Base-by-base conservation (phyloP, 2,113 vertebrate species). In the Osmerus mordax region DNA sequence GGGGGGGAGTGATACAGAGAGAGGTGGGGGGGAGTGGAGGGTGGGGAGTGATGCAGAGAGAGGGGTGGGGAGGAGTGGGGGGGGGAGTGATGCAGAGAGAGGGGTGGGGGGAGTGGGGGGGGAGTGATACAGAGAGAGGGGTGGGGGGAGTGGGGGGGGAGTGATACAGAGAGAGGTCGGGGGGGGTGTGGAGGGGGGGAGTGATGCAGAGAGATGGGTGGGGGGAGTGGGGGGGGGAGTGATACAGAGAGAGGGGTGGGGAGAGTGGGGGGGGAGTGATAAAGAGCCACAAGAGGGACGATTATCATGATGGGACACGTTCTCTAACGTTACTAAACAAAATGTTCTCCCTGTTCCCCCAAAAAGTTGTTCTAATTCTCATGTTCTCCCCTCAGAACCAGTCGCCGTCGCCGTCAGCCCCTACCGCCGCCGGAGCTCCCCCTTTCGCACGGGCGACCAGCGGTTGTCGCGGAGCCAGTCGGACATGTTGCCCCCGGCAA, bases 391-490 rank as follows among this genome's bases (percentile, higher is more conserved):
- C 53, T 74, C 83, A 90, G 88, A 87, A 29, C 84, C 88, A 0
- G 19, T 75, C 41, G 61, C 28, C 1, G 25, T 63, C 1, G 75
- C 86, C 1, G 76, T 80, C 73, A 90, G 90, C 29, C 90, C 89
- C 0, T 87, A 89, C 69, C 82, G 84, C 7, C 79, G 87, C 67
- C 77, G 84, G 71, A 87, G 84, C 76, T 90, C 88, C 6, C 85
- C 87, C 0, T 88, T 85, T 75, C 84, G 88, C 53, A 79, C 72
- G 0, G 83, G 76, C 0, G 91, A 94, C 69, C 92, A 92, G 83
- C 90, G 80, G 55, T 81, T 97, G 66, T 94, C 94, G 3, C 87
- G 91, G 81, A 98, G 95, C 89, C 95, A 94, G 79, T 96, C 95
- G 0, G 95, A 97, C 69, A 75, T 94, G 85, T 88, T 95, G 69